Evolutionary conservation across 2,113 vertebrate species (phyloP), one percentile per base, ranked within the genome.

Genomic region (Pachyramphus minor): DNA sequence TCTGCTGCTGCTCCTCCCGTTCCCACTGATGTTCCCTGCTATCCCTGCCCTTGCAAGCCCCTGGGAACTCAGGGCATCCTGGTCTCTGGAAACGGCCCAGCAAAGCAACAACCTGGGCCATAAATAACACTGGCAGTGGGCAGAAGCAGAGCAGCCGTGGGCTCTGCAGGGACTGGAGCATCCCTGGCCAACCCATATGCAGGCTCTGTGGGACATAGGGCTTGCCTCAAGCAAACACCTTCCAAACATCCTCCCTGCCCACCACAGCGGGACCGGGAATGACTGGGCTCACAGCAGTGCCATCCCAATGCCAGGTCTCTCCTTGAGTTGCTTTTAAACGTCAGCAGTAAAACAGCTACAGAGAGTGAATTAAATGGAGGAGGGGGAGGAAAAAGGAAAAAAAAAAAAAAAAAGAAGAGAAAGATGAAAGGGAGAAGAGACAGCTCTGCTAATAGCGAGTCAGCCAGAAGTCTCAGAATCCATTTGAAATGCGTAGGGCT

Each of bases 391-490:
- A 14, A 10, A 58, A 10, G 2, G 5, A 49, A n/a, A 53, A 33
- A 15, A 49, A 56, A 9, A 3, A 10, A 44, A 33, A 3, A 11
- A 39, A 33, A 4, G 5, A 10, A 42, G 6, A 27, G 39, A 73
- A 64, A 91, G 76, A 82, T 9, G 3, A 63, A 86, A 93, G 64
- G 47, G 78, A 67, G 78, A 86, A 94, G 84, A 94, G 96, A 89
- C 79, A 94, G 87, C 76, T 93, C 91, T 76, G 82, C 95, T 96
- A 95, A 95, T 73, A 94, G 91, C 21, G 2, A 96, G 74, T 84
- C 91, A 93, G 90, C 79, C 92, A 95, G 92, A 92, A 96, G 69
- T 75, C 92, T 90, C 62, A 8, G 14, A 89, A 90, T 92, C 77
- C 84, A 94, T 94, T 90, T 94, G 72, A 93, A 96, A 95, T 45